Evolutionary conservation across 2,113 vertebrate species (phyloP).

Genomic region (Grammomys dolichurus): DNA sequence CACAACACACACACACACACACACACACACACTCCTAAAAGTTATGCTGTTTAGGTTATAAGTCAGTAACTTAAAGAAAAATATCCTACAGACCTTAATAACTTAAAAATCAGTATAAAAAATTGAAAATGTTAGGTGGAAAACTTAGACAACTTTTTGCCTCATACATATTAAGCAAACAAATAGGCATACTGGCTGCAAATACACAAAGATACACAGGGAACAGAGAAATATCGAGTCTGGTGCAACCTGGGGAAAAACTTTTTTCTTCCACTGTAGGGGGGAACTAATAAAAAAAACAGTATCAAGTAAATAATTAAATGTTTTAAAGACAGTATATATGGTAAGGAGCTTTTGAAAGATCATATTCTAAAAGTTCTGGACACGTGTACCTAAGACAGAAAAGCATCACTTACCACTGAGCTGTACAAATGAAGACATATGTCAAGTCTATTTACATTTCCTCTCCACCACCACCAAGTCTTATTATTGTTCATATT

Average conservation of each 20-base stretch:
- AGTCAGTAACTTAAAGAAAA: not conserved
- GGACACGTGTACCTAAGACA: too few relatives aligned
- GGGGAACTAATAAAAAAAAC: not conserved
- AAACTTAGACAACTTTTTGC: conserved; percentile 18
- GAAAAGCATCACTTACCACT: not conserved
- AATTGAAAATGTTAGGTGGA: conserved; percentile 1
- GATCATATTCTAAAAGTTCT: not conserved
- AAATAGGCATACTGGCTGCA: not conserved
- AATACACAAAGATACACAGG: not conserved
- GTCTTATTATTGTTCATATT: not conserved
- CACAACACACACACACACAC: too few relatives aligned
- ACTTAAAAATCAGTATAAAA: not conserved
- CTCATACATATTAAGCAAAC: not conserved
- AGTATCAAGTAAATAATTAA: conserved; percentile 53
- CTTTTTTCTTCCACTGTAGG: too few relatives aligned
- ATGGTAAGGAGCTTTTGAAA: not conserved
- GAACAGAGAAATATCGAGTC: not conserved
- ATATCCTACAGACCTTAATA: not conserved
- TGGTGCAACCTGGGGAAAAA: not conserved
- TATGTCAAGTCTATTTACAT: not conserved
- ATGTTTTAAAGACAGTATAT: conserved; percentile 10
- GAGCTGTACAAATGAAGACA: not conserved
- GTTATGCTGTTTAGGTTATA: not conserved
- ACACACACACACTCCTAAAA: not conserved
- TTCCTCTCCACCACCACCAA: not conserved